Evolutionary conservation across 2,888 invertebrate genomes (phyloP), one percentile per base, ranked within the genome.

Genomic region (Allacma fusca): DNA sequence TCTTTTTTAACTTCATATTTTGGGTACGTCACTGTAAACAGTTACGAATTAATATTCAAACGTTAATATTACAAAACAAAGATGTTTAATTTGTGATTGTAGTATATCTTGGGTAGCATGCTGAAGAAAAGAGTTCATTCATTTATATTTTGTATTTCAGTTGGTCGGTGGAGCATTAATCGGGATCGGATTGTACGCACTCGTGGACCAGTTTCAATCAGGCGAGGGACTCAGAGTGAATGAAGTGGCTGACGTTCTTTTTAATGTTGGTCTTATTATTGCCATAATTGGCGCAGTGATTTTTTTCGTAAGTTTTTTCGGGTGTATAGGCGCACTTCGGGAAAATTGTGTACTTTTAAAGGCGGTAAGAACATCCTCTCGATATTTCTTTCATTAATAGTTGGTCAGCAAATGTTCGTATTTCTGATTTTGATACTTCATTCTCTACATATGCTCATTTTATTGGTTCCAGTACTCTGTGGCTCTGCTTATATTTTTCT

Each of bases 241-340:
- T 85, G 95, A 93, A 72, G 90, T 97, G 16, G 96, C 96, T 86
- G 96, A 97, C 87, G 91, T 96, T 57, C 84, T 88, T 44, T 88
- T 97, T 75, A 96, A 97, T 87, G 92, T 97, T 84, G 96, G 96
- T 28, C 89, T 97, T 78, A 91, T 97, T 75, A 92, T 97, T 88
- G 92, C 96, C n/a, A 90, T 96, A 78, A 91, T 94, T 78, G 96
- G 76, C 26, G 92, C 92, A 43, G 92, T 96, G 9, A 92, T 97
- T n/a, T 97, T 97, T 87, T 90, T 95, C 72, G 95, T 97, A 75
- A 96, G 96, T 87, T 97, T 96, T 87, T 94, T 95, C 24, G 97
- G 97, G 7, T 97, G 96, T 86, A 91, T 97, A 19, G 97, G 95
- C 65, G 94, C 95, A 0, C 88, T 95, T 9, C 88, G 97, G 78